Conservation (phyloP, 2,113 vertebrate species). For the Melanocharis versteri region DNA sequence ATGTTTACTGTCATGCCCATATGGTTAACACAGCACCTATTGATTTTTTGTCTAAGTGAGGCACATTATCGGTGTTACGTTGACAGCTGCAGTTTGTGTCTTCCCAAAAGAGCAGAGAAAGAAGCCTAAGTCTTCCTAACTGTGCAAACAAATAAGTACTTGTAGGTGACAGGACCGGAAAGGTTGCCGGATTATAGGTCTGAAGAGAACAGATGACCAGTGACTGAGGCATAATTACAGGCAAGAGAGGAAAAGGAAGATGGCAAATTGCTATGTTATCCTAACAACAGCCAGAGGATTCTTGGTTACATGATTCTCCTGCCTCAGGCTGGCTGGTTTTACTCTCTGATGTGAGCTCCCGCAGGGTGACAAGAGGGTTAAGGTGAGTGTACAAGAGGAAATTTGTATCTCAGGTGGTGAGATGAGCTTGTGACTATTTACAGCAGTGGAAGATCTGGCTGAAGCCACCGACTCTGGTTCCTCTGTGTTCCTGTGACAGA, state of each 20-base stretch:
- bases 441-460: not conserved
- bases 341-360: not conserved
- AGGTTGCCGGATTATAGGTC: conserved; percentile 17
- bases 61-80: accelerated
- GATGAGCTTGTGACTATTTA: not conserved
- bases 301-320: not conserved
- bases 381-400: not conserved
- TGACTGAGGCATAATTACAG: conserved; percentile 48
- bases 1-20: not conserved
- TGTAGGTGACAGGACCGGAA: not conserved
- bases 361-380: not conserved
- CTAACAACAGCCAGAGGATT: not conserved
- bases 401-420: not conserved
- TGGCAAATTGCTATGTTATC: conserved; percentile 13
- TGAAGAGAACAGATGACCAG: not conserved
- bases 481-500: not conserved
- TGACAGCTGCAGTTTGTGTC: not conserved
- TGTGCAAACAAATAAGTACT: conserved; percentile 2
- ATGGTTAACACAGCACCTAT: not conserved
- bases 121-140: not conserved
- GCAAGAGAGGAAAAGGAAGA: not conserved
- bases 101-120: not conserved
- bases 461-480: not conserved
- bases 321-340: not conserved
- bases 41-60: not conserved